A percentile compares a stretch with the other conserved stretches of the same genome.
These are phyloP conservation scores for Axis porcinus DNA, from an alignment of 2,113 vertebrate genomes.

Conservation along the genomic window DNA sequence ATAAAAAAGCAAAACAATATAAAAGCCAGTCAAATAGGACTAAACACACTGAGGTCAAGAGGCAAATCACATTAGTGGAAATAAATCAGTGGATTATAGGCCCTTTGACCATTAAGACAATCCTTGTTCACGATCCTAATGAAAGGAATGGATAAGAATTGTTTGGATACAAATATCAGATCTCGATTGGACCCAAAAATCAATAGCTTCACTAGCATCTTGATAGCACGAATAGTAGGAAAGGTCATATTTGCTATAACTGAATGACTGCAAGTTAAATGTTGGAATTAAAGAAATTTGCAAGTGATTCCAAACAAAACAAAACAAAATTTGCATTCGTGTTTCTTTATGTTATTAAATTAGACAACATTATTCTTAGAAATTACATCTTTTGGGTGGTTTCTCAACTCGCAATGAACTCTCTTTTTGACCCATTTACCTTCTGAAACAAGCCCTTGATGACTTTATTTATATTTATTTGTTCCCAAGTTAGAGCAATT, in stretches of 20 bases:
- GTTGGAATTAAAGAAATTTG: background rate
- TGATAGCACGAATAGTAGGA: background rate
- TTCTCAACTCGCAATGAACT: background rate
- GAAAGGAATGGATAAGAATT: background rate
- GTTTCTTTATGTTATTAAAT: background rate
- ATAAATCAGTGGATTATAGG: background rate
- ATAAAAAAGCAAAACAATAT: background rate
- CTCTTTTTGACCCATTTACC: background rate
- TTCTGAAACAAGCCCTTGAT: background rate
- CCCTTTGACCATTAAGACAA: background rate
- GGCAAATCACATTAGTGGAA: background rate
- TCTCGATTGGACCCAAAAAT: background rate
- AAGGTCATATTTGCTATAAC: background rate
- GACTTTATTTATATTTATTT: background rate
- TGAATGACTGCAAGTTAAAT: background rate
- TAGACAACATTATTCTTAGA: background rate
- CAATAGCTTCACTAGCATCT: background rate
- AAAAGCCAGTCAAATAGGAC: background rate
- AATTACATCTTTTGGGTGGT: background rate
- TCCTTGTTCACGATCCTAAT: background rate
- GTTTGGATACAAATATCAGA: background rate
- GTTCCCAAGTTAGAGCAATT: background rate
- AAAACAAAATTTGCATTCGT: background rate
- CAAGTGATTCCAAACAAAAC: background rate
- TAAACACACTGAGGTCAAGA: background rate